These are phyloP conservation scores for Neopipo cinnamomea DNA, from an alignment of 2,113 vertebrate species.

Conservation along the genomic window DNA sequence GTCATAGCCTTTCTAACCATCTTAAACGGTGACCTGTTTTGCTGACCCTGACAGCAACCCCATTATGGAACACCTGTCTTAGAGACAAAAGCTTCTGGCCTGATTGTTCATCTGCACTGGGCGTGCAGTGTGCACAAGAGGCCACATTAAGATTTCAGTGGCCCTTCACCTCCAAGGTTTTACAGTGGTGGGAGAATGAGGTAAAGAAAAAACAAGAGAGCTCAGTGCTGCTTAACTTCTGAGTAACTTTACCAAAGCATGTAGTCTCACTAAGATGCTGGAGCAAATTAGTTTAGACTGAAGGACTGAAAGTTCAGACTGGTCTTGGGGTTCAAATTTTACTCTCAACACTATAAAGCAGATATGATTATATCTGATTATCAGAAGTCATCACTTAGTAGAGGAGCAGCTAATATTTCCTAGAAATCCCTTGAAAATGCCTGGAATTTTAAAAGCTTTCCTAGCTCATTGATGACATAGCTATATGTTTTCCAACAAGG, in stretches of 20 bases:
- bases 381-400: background rate
- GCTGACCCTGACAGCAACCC: background rate
- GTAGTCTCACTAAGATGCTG: background rate
- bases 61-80: background rate
- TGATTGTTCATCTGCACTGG: background rate
- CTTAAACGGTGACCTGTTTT: background rate
- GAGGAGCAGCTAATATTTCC: background rate
- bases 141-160: background rate
- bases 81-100: background rate
- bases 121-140: background rate
- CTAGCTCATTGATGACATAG: background rate
- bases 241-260: background rate
- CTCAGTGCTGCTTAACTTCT: background rate
- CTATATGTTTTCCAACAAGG: background rate
- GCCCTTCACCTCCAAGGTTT: background rate
- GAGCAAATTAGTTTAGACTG: background rate
- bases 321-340: background rate
- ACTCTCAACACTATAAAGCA: background rate
- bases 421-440: background rate
- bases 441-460: background rate
- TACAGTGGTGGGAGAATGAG: background rate
- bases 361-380: background rate
- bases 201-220: background rate
- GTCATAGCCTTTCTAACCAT: background rate
- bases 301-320: background rate